Conservation (phyloP, 2,888 invertebrate genomes). For the Callinectes sapidus region DNA sequence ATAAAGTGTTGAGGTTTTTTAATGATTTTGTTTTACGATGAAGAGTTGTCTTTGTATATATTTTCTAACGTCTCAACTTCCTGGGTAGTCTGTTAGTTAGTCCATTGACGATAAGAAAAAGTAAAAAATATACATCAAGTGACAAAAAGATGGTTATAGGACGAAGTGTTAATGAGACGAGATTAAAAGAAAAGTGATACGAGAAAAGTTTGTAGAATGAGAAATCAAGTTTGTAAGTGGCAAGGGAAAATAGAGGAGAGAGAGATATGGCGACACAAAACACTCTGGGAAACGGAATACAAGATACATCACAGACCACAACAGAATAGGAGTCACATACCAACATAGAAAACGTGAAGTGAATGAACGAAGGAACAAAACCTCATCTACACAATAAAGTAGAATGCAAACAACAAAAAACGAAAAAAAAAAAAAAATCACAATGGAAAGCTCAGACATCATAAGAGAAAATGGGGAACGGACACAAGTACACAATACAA, state of each 20-base stretch:
- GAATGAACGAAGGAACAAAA: no score
- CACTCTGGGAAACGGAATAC: neutral
- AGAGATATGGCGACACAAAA: neutral
- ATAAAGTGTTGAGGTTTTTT: neutral
- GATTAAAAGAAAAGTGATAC: neutral
- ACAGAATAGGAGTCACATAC: neutral
- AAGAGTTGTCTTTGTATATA: neutral
- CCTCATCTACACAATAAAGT: neutral
- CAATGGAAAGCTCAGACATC: neutral
- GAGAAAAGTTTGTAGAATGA: neutral
- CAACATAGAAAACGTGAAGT: neutral
- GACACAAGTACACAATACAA: no score
- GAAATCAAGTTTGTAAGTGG: neutral
- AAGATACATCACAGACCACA: neutral
- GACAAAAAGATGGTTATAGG: no score
- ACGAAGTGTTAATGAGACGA: no score
- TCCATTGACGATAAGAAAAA: no score
- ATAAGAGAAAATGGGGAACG: neutral
- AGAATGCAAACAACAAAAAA: neutral
- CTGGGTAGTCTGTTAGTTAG: no score
- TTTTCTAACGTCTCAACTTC: no score
- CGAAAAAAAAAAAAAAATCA: neutral
- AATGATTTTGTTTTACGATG: neutral
- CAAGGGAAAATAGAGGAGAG: neutral
- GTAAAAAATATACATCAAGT: no score